Conservation (phyloP, 1,140 invertebrate species). For the Caenorhabditis tropicalis region DNA sequence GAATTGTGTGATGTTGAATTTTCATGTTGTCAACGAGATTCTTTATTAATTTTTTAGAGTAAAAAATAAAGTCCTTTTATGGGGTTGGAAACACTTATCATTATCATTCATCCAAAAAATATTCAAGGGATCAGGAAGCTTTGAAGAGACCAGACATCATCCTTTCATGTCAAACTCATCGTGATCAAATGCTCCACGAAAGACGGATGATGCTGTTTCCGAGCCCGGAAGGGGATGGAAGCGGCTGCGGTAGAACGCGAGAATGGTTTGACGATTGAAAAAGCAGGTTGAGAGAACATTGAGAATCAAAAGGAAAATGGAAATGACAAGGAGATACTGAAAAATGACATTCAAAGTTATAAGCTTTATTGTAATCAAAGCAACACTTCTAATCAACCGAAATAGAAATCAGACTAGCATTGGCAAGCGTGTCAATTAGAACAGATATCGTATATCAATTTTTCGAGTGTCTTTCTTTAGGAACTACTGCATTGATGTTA, state of each 20-base stretch:
- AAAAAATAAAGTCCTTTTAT: not conserved
- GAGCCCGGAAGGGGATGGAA: slow-evolving; percentile 19
- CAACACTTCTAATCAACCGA: no score
- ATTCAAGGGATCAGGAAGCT: no score
- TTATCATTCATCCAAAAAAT: no score
- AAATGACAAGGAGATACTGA: not conserved
- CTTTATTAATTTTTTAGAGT: not conserved
- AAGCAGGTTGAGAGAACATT: not conserved
- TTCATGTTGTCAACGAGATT: no score
- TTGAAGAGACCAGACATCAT: no score
- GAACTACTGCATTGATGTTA: no score
- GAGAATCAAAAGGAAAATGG: not conserved
- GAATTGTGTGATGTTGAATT: not conserved
- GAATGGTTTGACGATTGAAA: not conserved
- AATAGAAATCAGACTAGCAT: no score
- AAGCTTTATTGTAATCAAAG: no score
- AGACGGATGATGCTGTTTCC: not conserved
- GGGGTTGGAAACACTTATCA: no score
- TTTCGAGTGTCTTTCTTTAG: no score
- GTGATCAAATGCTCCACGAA: slow-evolving; percentile 11
- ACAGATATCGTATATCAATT: no score
- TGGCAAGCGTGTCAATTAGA: no score
- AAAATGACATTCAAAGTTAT: not conserved
- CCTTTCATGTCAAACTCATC: slow-evolving; percentile 10
- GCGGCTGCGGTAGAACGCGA: not conserved